A percentile compares a stretch with the other conserved stretches of the same genome.
phyloP scores from a whole-genome alignment of 2,888 invertebrate genomes.

The Drosophila anceps region DNA sequence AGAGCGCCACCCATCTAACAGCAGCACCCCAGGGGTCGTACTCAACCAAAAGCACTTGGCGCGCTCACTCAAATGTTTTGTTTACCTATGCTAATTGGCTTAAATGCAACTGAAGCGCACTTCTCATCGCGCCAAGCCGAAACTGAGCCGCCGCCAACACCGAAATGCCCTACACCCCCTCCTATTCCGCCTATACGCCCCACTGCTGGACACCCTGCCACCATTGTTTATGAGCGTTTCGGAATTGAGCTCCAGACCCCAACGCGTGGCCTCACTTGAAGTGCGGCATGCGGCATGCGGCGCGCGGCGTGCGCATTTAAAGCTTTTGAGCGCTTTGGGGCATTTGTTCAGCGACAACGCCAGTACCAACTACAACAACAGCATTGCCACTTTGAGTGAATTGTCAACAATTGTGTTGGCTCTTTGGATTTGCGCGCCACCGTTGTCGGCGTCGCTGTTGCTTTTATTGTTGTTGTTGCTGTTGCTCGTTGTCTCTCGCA shows the following conservation, averaged over 20 bases:
- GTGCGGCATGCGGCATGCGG: slow-evolving; percentile 27
- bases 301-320: slow-evolving; percentile 68
- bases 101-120: slow-evolving; percentile 83
- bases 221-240: slow-evolving; percentile 75
- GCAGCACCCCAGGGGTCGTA: slow-evolving; percentile 47
- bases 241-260: slow-evolving; percentile 63
- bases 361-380: slow-evolving; percentile 45
- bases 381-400: slow-evolving; percentile 73
- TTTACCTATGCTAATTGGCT: slow-evolving; percentile 83
- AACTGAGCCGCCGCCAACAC: slow-evolving; percentile 45
- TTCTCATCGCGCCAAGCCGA: slow-evolving; percentile 71
- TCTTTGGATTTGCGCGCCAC: slow-evolving; percentile 70
- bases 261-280: slow-evolving; percentile 48
- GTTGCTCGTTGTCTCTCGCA: slow-evolving; percentile 31
- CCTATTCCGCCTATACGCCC: not conserved
- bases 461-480: not conserved
- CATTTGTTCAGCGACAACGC: slow-evolving; percentile 75
- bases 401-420: slow-evolving; percentile 80
- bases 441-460: slow-evolving; percentile 11
- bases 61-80: slow-evolving; percentile 80
- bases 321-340: slow-evolving; percentile 82
- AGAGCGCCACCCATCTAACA: not conserved
- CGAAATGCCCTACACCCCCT: not conserved
- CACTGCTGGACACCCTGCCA: not conserved
- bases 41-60: slow-evolving; percentile 71